Base-by-base conservation (phyloP, 2,888 invertebrate species). In the Xestia ashworthii region DNA sequence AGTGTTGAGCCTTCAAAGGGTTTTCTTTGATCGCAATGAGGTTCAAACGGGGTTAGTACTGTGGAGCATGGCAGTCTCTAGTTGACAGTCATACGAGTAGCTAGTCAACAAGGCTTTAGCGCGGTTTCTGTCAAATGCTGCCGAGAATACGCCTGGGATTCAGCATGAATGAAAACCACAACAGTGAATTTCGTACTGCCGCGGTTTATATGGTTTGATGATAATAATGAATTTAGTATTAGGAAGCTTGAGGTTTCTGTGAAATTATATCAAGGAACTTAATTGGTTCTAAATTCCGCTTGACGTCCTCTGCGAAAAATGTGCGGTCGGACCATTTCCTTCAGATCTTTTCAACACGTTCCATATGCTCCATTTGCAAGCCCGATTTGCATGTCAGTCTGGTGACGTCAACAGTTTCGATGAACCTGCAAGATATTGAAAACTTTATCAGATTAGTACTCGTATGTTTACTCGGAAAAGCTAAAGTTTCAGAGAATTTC, bases 161-260 rank as follows among this genome's bases (percentile, higher is more conserved):
- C 60, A 67, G 84, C 62, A 48, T 68, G 62, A 80, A 82, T 67
- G 70, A 71, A 84, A 84, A 82, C 85, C 82, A 38, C 85, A 81
- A 22, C 67, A 81, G 62, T 64, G 38, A 67, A 81, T 81, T 84
- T 71, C 50, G 50, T 46, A 32, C 32, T 46, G 1, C 14, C 16
- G 55, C 16, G 46, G 50, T 66, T 67, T 46, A 55, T 72, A 70
- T 55, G 12, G 67, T 55, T 48, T 44, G 70, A 50, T 53, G 60
- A 60, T 71, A 70, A 50, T 71, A 55, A 68, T 71, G 22, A 66
- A 79, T 79, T 79, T 62, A 58, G 60, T 62, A 38, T 80, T 64
- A 81, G 46, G n/a, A 81, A 72, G 32, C 25, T 25, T 25, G 16
- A 41, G 55, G 53, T 55, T 64, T 41, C 11, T 19, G 81, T 38